Percentiles rank a stretch among this genome's conserved stretches.
phyloP scores from a whole-genome alignment of 2,888 invertebrate species.

The Mycogona germanica region DNA sequence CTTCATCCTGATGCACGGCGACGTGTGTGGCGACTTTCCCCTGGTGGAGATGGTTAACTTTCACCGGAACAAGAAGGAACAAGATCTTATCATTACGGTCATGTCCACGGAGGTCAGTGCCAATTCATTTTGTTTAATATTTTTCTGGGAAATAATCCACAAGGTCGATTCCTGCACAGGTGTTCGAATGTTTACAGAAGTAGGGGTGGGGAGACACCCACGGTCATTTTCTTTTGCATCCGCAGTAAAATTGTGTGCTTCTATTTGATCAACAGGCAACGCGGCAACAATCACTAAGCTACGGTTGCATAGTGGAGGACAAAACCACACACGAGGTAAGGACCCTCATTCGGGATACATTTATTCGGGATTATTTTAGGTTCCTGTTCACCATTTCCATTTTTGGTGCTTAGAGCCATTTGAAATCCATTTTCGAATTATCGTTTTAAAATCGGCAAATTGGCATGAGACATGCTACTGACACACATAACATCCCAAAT shows the following conservation, averaged over 20 bases:
- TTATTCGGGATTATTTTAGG: too few species aligned
- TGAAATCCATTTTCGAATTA: too few species aligned
- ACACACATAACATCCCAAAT: too few species aligned
- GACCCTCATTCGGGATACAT: too few species aligned
- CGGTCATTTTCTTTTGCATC: background rate
- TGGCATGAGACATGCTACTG: too few species aligned
- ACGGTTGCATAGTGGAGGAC: constrained; percentile 85
- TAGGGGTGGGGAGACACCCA: background rate
- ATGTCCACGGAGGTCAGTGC: constrained; percentile 52
- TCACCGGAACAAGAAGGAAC: constrained; percentile 38
- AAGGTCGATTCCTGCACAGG: too few species aligned
- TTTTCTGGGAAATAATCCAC: background rate
- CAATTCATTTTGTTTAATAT: background rate
- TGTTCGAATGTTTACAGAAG: too few species aligned
- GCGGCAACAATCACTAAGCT: constrained; percentile 79
- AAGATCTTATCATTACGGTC: constrained; percentile 52
- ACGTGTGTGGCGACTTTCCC: constrained; percentile 95
- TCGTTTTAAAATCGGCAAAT: too few species aligned
- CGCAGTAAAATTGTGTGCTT: constrained; percentile 8
- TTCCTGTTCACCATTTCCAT: too few species aligned
- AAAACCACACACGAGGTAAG: constrained; percentile 56
- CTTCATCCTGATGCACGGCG: constrained; percentile 93
- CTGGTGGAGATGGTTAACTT: constrained; percentile 65
- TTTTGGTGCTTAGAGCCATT: too few species aligned
- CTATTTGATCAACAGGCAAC: constrained; percentile 56